phyloP scores from a whole-genome alignment of 2,888 invertebrate genomes.

The Eristalis pertinax region DNA sequence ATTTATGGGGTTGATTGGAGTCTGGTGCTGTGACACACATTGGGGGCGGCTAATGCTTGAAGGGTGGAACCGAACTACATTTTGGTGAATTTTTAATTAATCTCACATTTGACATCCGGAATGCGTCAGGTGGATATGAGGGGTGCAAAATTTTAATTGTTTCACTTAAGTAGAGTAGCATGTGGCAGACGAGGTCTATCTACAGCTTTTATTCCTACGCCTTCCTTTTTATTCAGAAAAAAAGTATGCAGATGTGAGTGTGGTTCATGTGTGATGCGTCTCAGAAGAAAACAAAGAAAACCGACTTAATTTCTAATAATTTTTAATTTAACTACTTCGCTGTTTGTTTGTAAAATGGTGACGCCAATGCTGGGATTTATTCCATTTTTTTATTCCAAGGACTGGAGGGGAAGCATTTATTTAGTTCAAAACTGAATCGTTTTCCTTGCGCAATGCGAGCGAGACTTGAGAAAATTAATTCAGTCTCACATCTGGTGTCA shows the following conservation, averaged over 20 bases:
- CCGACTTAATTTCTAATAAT: neutral
- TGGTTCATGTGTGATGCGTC: constrained; percentile 12
- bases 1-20: constrained; percentile 55
- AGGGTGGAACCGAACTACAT: constrained; percentile 12
- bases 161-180: neutral
- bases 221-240: neutral
- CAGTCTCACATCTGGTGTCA: constrained; percentile 55
- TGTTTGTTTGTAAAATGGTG: constrained; percentile 24
- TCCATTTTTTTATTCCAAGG: constrained; percentile 3
- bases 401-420: neutral
- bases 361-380: constrained; percentile 28
- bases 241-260: constrained; percentile 9
- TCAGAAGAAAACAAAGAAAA: neutral
- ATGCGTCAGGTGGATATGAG: constrained; percentile 7
- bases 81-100: constrained; percentile 53
- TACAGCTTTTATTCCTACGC: neutral
- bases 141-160: constrained; percentile 11
- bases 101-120: constrained; percentile 6
- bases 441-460: neutral
- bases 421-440: neutral
- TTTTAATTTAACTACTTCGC: constrained; percentile 13
- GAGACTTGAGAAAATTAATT: constrained; percentile 45
- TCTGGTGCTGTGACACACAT: constrained; percentile 30
- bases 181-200: constrained; percentile 8
- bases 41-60: constrained; percentile 10